phyloP scores from a whole-genome alignment of 2,888 invertebrate species.

The Odontomyia ornata region DNA sequence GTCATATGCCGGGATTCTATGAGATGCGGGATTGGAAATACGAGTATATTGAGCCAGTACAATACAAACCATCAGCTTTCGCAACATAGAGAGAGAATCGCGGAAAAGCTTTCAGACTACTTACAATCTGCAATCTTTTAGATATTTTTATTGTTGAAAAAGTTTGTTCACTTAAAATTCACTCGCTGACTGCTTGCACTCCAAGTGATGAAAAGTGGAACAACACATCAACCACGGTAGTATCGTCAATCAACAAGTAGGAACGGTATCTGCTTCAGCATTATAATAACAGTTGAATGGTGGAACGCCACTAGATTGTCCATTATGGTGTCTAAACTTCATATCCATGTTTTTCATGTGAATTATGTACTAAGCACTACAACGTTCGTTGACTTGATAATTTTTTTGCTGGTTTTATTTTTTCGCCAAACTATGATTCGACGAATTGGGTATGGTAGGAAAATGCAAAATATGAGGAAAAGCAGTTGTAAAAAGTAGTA shows the following conservation, averaged over 20 bases:
- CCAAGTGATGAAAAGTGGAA: not conserved
- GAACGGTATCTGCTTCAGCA: conserved; percentile 1
- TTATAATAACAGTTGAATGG: not conserved
- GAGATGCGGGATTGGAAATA: not conserved
- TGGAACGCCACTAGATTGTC: conserved; percentile 25
- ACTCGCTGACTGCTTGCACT: not conserved
- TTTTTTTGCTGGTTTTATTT: not conserved
- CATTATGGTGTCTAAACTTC: conserved; percentile 15
- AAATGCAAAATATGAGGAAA: not conserved
- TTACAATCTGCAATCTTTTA: not conserved
- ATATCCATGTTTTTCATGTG: conserved; percentile 6
- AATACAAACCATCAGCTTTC: not conserved
- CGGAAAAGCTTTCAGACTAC: not conserved
- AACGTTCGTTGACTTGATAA: conserved; percentile 32
- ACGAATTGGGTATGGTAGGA: not conserved
- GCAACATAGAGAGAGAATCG: not conserved
- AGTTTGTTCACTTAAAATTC: conserved; percentile 9
- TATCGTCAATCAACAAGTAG: not conserved
- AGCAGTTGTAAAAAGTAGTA: not conserved
- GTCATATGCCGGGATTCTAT: not conserved
- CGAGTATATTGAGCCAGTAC: not conserved
- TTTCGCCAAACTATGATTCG: not conserved
- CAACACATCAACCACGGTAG: not conserved
- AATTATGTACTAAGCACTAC: conserved; percentile 12
- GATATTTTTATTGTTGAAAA: not conserved